phyloP scores from a whole-genome alignment of 2,888 invertebrate species.

The Electrophaes corylata region DNA sequence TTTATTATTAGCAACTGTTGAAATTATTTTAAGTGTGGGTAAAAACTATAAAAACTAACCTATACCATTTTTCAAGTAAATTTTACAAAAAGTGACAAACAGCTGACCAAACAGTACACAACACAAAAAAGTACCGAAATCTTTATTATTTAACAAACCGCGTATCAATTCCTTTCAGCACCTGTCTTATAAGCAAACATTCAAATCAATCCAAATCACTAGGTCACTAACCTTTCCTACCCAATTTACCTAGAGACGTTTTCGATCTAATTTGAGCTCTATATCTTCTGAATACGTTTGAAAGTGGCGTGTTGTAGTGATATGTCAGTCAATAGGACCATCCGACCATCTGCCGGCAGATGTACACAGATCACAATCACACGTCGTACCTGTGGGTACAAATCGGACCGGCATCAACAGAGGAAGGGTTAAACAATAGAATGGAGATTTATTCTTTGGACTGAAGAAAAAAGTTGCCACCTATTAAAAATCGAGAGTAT shows the following conservation, averaged over 20 bases:
- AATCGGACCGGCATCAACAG: conserved; percentile 55
- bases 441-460: conserved; percentile 27
- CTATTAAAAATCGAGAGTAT: conserved; percentile 23
- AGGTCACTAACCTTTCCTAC: conserved; percentile 43
- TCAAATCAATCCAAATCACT: conserved; percentile 37
- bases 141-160: conserved; percentile 8
- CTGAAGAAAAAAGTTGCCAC: conserved; percentile 25
- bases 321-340: conserved; percentile 50
- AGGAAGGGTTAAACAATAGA: conserved; percentile 57
- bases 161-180: conserved; percentile 41
- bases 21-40: too few relatives aligned
- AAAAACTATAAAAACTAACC: too few relatives aligned
- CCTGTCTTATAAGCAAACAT: conserved; percentile 52
- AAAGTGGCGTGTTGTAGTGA: background rate
- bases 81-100: background rate
- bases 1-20: too few relatives aligned
- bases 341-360: conserved; percentile 81
- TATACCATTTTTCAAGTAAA: too few relatives aligned
- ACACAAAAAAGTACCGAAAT: conserved; percentile 9
- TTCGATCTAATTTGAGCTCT: conserved; percentile 3
- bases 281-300: conserved; percentile 5
- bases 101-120: conserved; percentile 14
- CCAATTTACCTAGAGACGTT: conserved; percentile 21
- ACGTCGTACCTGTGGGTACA: conserved; percentile 64
- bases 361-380: conserved; percentile 67